phyloP scores from a whole-genome alignment of 2,113 vertebrate species.

The Periophthalmodon schlosseri region DNA sequence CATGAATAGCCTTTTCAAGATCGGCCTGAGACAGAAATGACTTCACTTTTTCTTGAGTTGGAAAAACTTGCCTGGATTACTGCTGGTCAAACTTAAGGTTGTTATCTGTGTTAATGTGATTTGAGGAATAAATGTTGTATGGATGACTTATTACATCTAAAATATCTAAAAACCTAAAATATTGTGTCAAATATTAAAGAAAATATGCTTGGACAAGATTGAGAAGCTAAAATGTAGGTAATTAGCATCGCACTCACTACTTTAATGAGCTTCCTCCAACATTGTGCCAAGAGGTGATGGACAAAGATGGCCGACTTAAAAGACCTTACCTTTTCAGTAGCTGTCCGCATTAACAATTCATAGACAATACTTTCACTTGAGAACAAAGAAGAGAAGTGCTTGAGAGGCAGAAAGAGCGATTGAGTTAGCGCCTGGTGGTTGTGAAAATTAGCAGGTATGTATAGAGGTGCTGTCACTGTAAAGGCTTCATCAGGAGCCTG shows the following conservation, averaged over 20 bases:
- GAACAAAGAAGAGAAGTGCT: neutral
- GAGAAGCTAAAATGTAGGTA: conserved; percentile 8
- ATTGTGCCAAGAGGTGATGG: conserved; percentile 11
- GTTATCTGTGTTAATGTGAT: neutral
- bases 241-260: conserved; percentile 14
- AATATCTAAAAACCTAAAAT: neutral
- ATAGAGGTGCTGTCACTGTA: neutral
- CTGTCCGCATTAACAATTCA: neutral
- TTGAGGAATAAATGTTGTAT: neutral
- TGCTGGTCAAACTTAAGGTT: neutral
- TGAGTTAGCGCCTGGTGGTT: neutral
- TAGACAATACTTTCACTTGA: neutral
- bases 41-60: neutral
- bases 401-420: neutral
- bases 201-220: neutral
- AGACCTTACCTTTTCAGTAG: conserved; percentile 9
- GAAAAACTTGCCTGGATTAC: neutral
- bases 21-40: neutral
- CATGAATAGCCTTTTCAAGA: neutral
- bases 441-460: conserved; percentile 6
- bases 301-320: conserved; percentile 5
- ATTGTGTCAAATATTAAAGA: too few relatives aligned
- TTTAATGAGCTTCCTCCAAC: conserved; percentile 10
- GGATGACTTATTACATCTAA: neutral
- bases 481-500: conserved; percentile 1